Base-by-base conservation (phyloP, 2,797 vertebrate genomes). In the Alectoris magna region DNA sequence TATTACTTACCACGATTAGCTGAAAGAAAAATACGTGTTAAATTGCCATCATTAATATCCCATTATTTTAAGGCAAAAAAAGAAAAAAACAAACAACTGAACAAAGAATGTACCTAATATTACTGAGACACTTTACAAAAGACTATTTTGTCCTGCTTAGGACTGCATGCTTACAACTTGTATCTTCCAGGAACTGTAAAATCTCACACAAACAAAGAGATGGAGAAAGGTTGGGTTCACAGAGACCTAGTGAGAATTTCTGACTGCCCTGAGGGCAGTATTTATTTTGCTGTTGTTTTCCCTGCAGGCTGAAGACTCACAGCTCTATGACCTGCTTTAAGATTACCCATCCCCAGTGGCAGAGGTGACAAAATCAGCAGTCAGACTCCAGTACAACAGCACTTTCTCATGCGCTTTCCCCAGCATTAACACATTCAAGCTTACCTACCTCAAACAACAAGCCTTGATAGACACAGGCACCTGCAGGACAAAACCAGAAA, bases 381-480 rank as follows among this genome's bases (percentile, higher is more conserved):
- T 11, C 1, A 16, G 31, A 68, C 22, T 15, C 19, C 55, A 34
- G 14, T 16, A 29, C 36, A 75, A n/a, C 12, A 75, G 36, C 73
- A 48, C 4, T 17, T 55, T 16, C 84, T 58, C 72, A 24, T 93
- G 73, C 31, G 14, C 10, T 26, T 60, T 27, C 63, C 74, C 48
- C 69, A 83, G 43, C 14, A 13, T 53, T 19, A 88, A 84, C 24
- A 43, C 3, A 24, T 55, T 64, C 63, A 70, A 84, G 91, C 60
- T 91, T 49, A 97, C 98, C 83, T 98, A 98, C 98, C 98, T 96
- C 95, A 88, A 98, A 94, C 16, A 95, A 64, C 70, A 96, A 95
- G n/a, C 97, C 98, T 10, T 92, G 96, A 91, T 97, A 96, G 95
- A 98, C 66, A 90, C 98, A 98, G 93, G 97, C 91, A 98, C 98